phyloP scores from a whole-genome alignment of 2,888 invertebrate genomes.

The Tipula helvola region DNA sequence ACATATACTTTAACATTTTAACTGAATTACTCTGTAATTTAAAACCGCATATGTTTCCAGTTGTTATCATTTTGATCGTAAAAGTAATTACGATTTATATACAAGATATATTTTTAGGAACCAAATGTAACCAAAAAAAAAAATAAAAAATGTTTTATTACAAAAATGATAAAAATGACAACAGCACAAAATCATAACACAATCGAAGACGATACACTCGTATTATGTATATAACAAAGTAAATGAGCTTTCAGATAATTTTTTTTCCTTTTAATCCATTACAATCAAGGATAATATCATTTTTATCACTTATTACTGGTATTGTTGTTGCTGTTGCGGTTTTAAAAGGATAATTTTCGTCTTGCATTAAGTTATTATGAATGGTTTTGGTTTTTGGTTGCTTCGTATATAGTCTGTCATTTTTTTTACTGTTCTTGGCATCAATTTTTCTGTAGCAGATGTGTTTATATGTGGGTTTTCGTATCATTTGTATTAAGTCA shows the following conservation, averaged over 20 bases:
- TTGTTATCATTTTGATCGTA: too few species aligned
- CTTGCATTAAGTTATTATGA: background rate
- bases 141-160: background rate
- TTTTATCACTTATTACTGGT: background rate
- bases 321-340: background rate
- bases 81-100: too few species aligned
- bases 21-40: too few species aligned
- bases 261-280: background rate
- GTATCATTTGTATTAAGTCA: background rate
- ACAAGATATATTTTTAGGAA: too few species aligned
- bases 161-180: background rate
- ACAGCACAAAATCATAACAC: background rate
- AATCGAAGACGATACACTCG: background rate
- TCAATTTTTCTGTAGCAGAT: background rate
- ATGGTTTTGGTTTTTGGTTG: background rate
- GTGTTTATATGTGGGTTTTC: background rate
- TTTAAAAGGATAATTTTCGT: background rate
- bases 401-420: background rate
- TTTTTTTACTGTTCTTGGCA: background rate
- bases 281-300: background rate
- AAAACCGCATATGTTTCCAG: too few species aligned
- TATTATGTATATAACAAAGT: background rate
- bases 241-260: background rate
- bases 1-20: too few species aligned
- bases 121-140: too few species aligned